phyloP scores from a whole-genome alignment of 2,797 vertebrate genomes.

The Halcyon badia region DNA sequence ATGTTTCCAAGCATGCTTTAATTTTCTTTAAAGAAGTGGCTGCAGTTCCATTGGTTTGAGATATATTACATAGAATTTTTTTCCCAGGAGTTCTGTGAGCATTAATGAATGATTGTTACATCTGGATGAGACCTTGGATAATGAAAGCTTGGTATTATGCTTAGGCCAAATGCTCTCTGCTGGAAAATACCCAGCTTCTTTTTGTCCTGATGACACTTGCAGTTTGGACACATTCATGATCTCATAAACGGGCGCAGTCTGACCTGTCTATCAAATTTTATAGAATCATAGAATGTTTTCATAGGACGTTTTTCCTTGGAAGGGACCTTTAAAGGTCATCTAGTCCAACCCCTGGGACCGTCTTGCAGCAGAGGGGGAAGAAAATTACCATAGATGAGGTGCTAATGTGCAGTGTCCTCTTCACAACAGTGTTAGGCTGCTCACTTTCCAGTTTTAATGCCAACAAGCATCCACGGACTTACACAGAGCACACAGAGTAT shows the following conservation, averaged over 20 bases:
- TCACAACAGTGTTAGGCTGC: not conserved
- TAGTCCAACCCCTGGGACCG: not conserved
- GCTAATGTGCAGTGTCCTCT: constrained; percentile 38
- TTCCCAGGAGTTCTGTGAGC: not conserved
- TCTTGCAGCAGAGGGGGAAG: not conserved
- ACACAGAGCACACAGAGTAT: not conserved
- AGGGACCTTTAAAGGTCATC: not conserved
- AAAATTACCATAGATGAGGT: not conserved
- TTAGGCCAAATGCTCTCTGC: not conserved
- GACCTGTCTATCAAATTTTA: not conserved
- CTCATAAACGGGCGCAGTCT: not conserved
- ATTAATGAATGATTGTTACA: not conserved
- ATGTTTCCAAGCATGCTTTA: not conserved
- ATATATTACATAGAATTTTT: not conserved
- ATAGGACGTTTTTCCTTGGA: not conserved
- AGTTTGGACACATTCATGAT: not conserved
- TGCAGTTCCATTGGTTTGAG: not conserved
- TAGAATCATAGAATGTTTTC: not conserved
- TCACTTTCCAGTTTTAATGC: constrained; percentile 25
- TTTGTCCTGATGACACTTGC: not conserved
- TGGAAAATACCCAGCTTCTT: not conserved
- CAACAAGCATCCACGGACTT: not conserved
- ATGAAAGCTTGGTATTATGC: not conserved
- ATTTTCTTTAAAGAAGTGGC: not conserved
- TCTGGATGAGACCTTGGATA: not conserved